Conservation (phyloP, 2,797 vertebrate species). For the Bothrops alternatus region DNA sequence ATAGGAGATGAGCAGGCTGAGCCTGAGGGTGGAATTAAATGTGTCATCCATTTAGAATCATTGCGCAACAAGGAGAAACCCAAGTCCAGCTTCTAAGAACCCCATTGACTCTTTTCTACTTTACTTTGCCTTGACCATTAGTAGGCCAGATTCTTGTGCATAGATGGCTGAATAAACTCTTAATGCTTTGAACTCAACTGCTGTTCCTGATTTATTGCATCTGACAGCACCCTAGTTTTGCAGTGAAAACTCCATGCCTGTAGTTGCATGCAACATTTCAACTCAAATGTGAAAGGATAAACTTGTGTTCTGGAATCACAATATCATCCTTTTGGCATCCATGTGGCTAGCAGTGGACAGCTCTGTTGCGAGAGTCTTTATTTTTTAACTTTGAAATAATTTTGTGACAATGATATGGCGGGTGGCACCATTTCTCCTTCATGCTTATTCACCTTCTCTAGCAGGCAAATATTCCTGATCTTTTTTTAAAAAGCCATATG, state of each 20-base stretch:
- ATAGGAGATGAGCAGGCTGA: not conserved
- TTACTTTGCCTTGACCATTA: not conserved
- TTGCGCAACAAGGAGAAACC: not conserved
- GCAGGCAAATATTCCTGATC: not conserved
- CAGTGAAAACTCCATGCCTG: not conserved
- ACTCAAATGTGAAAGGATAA: not conserved
- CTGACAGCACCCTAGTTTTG: not conserved
- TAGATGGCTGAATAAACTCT: not conserved
- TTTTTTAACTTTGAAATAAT: not conserved
- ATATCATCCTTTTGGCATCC: not conserved
- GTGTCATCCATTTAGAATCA: not conserved
- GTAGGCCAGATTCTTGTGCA: not conserved
- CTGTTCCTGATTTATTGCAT: not conserved
- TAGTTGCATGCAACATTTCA: not conserved
- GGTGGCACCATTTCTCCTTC: not conserved
- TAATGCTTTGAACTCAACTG: not conserved
- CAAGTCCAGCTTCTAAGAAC: not conserved
- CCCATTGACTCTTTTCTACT: not conserved
- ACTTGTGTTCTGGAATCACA: not conserved
- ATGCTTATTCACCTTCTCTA: not conserved
- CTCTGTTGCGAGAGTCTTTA: not conserved
- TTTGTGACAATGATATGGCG: not conserved
- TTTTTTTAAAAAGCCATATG: not conserved
- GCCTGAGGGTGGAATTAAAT: not conserved
- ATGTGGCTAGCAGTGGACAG: not conserved